A percentile compares a stretch with the other conserved stretches of the same genome.
phyloP scores from a whole-genome alignment of 2,888 invertebrate genomes.

The Ectemnius cavifrons region DNA sequence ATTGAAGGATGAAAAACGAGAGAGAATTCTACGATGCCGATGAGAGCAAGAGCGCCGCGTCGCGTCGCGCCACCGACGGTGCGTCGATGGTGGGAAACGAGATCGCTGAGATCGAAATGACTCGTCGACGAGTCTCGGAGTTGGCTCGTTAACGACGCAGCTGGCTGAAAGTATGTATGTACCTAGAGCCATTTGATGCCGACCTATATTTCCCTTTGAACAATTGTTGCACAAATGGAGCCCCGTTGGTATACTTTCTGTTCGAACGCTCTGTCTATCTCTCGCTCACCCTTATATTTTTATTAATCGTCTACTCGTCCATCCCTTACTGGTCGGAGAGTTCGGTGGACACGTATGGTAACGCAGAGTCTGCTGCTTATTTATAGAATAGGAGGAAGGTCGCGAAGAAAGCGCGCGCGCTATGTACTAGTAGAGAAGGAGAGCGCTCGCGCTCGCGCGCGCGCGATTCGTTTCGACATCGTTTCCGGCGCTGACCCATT shows the following conservation, averaged over 20 bases:
- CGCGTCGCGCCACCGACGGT: background rate
- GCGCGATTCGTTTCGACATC: conserved; percentile 68
- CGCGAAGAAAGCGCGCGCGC: conserved; percentile 68
- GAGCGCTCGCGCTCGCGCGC: no score
- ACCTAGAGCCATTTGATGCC: conserved; percentile 36
- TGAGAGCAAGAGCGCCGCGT: background rate
- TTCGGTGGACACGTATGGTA: conserved; percentile 13
- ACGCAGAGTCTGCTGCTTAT: conserved; percentile 45
- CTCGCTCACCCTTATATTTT: background rate
- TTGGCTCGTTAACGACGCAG: conserved; percentile 11
- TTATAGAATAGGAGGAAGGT: conserved; percentile 68
- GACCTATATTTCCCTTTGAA: conserved; percentile 57
- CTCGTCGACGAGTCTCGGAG: no score
- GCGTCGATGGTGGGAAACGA: background rate
- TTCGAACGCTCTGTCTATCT: conserved; percentile 13
- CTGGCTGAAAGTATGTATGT: conserved; percentile 37
- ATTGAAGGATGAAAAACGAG: no score
- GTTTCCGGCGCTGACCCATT: conserved; percentile 72
- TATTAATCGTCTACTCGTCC: background rate
- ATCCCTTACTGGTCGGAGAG: background rate
- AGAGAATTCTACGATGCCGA: no score
- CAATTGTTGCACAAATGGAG: conserved; percentile 54
- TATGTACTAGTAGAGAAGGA: no score
- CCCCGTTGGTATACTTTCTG: conserved; percentile 47
- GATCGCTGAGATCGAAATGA: no score